Evolutionary conservation across 35 echinoderm and acorn worm genomes (phyloP), one percentile per base, ranked within the genome.

Genomic region (Hemicentrotus pulcherrimus): DNA sequence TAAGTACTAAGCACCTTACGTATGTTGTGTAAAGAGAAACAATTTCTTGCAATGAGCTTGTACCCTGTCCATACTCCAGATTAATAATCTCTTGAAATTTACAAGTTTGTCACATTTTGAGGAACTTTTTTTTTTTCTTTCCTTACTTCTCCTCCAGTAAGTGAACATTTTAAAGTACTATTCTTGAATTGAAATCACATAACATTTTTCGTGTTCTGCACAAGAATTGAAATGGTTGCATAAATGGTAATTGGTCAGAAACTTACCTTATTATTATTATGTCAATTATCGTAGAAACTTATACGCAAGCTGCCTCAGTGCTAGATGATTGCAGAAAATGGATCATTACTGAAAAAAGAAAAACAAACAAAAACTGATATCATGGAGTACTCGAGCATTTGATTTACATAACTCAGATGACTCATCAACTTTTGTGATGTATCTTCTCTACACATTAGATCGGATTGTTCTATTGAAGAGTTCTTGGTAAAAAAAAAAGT

Each of bases 1-100:
- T 90, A 90, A 90, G 88, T 90, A 90, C 88, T 90, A 90, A 45
- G 88, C 88, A 45, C 88, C 88, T 90, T 33, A 90, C 12, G 46
- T 90, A 47, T 90, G 16, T 90, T 90, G 88, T 78, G 65, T 28
- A 78, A 78, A 6, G 19, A n/a, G 28, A 78, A 78, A 4, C 19
- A 5, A 78, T 78, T 78, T 78, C 65, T 78, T 78, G 65, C 19
- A 78, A 78, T 78, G 65, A 78, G 65, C 65, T 78, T 78, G 65
- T 78, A 78, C 65, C 65, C 65, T 78, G 65, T 78, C 65, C 65
- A 78, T 78, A 78, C 22, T 78, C 65, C 65, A 78, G 65, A 78
- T 2, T 78, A 78, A 78, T 78, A 78, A 78, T 78, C 65, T 78
- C 19, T 78, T 28, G 24, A 78, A 22, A 78, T 78, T 28, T 78